A percentile compares a stretch with the other conserved stretches of the same genome.
phyloP scores from a whole-genome alignment of 2,888 invertebrate species.

The Phyllotreta cruciferae region DNA sequence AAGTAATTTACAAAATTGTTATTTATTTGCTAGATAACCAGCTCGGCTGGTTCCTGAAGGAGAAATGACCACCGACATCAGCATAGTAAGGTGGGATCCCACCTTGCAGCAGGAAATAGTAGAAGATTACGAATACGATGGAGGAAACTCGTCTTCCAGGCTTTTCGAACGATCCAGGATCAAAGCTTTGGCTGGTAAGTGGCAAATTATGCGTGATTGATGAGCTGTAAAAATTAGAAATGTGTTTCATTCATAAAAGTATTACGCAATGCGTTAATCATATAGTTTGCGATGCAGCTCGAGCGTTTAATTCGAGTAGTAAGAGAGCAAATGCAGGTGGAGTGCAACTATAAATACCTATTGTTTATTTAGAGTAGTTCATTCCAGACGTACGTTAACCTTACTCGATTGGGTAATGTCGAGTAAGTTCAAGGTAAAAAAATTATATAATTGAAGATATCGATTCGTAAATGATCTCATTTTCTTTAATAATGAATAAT shows the following conservation, averaged over 20 bases:
- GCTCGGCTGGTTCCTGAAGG: constrained; percentile 49
- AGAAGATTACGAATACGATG: constrained; percentile 99
- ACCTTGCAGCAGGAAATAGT: constrained; percentile 91
- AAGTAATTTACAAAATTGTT: constrained; percentile 38
- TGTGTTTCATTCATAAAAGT: no score
- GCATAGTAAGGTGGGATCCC: constrained; percentile 96
- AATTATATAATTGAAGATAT: no score
- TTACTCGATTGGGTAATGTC: constrained; percentile 1
- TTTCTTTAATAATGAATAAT: no score
- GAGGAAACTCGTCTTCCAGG: constrained; percentile 97
- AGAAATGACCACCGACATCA: constrained; percentile 95
- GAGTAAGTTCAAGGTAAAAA: constrained; percentile 6
- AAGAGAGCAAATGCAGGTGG: constrained; percentile 2
- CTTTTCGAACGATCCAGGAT: constrained; percentile 99
- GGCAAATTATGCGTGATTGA: neutral
- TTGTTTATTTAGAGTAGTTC: constrained; percentile 12
- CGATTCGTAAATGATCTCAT: no score
- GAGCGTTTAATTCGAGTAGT: neutral
- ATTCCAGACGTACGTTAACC: constrained; percentile 7
- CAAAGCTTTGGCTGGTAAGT: constrained; percentile 93
- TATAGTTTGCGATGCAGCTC: no score
- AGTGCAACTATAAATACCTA: constrained; percentile 7
- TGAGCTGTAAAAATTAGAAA: no score
- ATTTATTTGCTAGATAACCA: constrained; percentile 44
- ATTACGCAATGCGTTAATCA: no score